These are phyloP conservation scores for Pteruthius melanotis DNA, from an alignment of 2,113 vertebrate species.

Conservation along the genomic window DNA sequence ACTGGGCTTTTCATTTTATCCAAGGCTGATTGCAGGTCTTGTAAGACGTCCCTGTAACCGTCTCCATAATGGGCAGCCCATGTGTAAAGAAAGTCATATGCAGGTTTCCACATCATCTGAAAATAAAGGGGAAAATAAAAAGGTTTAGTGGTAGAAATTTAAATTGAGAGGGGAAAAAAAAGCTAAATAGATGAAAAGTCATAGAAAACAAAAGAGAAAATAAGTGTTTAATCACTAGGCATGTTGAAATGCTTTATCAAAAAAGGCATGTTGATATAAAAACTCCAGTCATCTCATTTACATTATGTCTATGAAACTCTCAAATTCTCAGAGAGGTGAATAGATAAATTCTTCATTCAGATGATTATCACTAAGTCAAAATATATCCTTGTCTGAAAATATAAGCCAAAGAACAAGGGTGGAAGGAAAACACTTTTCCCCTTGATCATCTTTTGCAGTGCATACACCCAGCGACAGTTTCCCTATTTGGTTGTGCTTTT, in stretches of 20 bases:
- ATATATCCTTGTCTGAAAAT: background rate
- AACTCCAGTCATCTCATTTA: background rate
- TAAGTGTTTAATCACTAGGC: background rate
- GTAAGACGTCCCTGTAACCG: slow-evolving; percentile 86
- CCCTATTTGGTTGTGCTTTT: background rate
- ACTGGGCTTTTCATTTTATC: slow-evolving; percentile 97
- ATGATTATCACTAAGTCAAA: background rate
- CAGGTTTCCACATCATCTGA: slow-evolving; percentile 98
- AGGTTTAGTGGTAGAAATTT: background rate
- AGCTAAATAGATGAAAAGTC: background rate
- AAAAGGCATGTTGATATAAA: background rate
- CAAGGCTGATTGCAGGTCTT: slow-evolving; percentile 89
- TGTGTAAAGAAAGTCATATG: slow-evolving; percentile 92
- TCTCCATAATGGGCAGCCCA: slow-evolving; percentile 89
- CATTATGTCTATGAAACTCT: background rate
- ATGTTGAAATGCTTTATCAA: background rate
- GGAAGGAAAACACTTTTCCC: background rate
- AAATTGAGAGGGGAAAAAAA: background rate
- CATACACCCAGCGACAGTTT: background rate
- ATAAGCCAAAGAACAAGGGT: background rate
- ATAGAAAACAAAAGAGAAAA: background rate
- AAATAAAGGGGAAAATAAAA: background rate
- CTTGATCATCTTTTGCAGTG: background rate
- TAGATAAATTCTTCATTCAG: background rate
- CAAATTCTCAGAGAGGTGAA: background rate